Base-by-base conservation (phyloP, 2,888 invertebrate genomes). In the Brachypalpus laphriformis region DNA sequence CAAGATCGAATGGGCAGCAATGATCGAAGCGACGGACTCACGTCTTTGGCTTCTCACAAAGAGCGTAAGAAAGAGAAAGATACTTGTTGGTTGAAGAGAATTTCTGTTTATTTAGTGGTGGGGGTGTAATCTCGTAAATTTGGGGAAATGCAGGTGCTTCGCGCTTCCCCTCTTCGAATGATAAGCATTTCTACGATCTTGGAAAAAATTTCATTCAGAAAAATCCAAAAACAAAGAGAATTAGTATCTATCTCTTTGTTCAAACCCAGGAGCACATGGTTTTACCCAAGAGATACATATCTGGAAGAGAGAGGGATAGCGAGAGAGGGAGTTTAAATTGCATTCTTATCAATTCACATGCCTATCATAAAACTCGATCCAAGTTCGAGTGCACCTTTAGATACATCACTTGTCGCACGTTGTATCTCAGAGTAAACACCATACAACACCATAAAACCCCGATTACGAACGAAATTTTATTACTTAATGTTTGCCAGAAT, bases 401-500 rank as follows among this genome's bases (percentile, higher is more conserved):
- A 71, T 76, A 63, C 63, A 66, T 71, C 49, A 22, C 31, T 31
- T 71, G 34, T 54, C 40, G 31, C 40, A 14, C 16, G 22, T 6
- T 59, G 65, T 51, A 71, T 42, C 45, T 28, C 34, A 28, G 59
- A 28, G 59, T 51, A 76, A 76, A 76, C 59, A 66, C 16, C 51
- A 25, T 51, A 31, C n/a, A 59, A 42, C 22, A 14, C 16, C 18
- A 59, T 31, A 28, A 40, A 56, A 45, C 42, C 61, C 63, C 59
- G 66, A 77, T 82, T 66, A 61, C 61, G 68, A 74, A 34, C 34
- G 25, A 34, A 34, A 47, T 54, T 51, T 49, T 56, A 71, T 83
- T 83, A 68, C 72, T 74, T 54, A 83, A 83, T 83, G 78, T 83
- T 83, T 78, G 63, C 57, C 72, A 78, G 68, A 77, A 77, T 74